phyloP scores from a whole-genome alignment of 64 coral and sea anemone genomes.

The Actinia tenebrosa region DNA sequence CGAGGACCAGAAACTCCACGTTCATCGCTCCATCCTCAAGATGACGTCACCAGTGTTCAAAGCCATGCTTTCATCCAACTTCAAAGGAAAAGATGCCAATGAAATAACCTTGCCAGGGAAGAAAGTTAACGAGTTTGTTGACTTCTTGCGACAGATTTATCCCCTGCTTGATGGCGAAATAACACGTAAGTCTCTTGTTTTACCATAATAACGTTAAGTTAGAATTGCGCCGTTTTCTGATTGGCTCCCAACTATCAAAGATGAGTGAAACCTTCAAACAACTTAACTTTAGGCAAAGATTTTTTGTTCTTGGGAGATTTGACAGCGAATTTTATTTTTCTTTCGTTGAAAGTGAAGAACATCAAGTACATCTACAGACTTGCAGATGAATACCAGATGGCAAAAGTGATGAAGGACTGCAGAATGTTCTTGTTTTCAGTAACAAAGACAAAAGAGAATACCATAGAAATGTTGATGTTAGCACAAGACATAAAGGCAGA shows the following conservation, averaged over 20 bases:
- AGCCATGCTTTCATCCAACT: constrained; percentile 25
- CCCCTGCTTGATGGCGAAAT: background rate
- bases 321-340: background rate
- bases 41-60: constrained; percentile 55
- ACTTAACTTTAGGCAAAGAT: no score
- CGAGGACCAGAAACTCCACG: constrained; percentile 45
- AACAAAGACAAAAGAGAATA: background rate
- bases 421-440: background rate
- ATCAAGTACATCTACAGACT: background rate
- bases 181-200: background rate
- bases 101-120: constrained; percentile 48
- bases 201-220: no score
- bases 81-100: constrained; percentile 17
- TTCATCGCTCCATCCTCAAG: constrained; percentile 43
- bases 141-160: constrained; percentile 44
- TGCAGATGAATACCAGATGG: constrained; percentile 8
- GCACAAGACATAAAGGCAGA: background rate
- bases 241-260: no score
- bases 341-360: background rate
- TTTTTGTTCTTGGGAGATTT: background rate
- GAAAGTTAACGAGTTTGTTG: constrained; percentile 24
- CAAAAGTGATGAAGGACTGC: background rate
- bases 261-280: no score
- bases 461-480: background rate
- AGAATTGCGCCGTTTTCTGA: no score